Conservation (phyloP, 2,888 invertebrate genomes). For the Helicoverpa assulta region DNA sequence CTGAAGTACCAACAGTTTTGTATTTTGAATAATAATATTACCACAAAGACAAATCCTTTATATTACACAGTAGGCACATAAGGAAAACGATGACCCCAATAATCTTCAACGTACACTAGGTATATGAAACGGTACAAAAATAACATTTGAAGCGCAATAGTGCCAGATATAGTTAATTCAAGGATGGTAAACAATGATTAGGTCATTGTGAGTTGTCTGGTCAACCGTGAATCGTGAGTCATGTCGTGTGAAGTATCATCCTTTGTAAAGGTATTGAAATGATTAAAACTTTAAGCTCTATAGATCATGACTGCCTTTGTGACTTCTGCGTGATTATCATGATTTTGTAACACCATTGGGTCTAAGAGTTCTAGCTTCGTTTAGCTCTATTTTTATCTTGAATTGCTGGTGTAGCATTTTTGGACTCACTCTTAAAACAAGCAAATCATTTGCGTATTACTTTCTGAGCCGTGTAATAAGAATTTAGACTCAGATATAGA, state of each 20-base stretch:
- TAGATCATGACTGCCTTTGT: neutral
- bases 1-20: too few species aligned
- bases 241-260: conserved; percentile 22
- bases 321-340: neutral
- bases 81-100: conserved; percentile 54
- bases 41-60: conserved; percentile 8
- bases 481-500: neutral
- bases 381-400: neutral
- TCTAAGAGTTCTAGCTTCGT: neutral
- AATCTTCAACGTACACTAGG: conserved; percentile 24
- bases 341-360: neutral
- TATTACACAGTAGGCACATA: conserved; percentile 8
- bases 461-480: neutral
- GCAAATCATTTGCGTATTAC: neutral
- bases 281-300: conserved; percentile 11
- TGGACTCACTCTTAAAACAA: neutral
- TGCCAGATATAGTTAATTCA: conserved; percentile 50
- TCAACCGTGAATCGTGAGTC: conserved; percentile 53
- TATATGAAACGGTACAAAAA: conserved; percentile 29
- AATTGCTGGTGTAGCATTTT: neutral
- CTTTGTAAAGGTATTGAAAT: conserved; percentile 8
- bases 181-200: conserved; percentile 63
- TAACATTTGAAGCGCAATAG: conserved; percentile 48
- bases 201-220: conserved; percentile 47
- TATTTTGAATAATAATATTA: neutral